phyloP scores from a whole-genome alignment of 2,888 invertebrate genomes.

The Anthrax anthrax region DNA sequence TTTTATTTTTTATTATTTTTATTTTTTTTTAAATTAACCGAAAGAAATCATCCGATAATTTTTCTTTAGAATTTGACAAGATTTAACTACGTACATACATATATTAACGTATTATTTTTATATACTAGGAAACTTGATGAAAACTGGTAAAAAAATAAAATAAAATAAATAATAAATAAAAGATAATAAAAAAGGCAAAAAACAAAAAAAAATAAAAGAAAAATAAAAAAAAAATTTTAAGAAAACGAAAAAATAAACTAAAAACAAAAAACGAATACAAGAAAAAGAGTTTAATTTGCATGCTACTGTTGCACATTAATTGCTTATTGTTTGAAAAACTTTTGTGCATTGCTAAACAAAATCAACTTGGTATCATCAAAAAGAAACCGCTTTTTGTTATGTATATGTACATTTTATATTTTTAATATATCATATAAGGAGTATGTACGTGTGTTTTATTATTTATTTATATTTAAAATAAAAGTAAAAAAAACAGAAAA shows the following conservation, averaged over 20 bases:
- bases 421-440: too few relatives aligned
- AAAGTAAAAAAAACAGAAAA: too few relatives aligned
- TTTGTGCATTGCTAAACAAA: neutral
- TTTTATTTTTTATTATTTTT: too few relatives aligned
- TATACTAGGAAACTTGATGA: neutral
- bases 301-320: neutral
- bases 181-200: neutral
- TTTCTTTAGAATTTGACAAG: neutral
- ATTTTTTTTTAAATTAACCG: neutral
- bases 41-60: neutral
- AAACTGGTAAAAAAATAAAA: neutral
- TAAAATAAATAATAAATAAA: neutral
- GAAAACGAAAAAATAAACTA: too few relatives aligned
- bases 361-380: neutral
- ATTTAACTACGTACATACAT: neutral
- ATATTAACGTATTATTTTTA: too few relatives aligned
- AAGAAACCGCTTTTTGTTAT: neutral
- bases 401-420: neutral
- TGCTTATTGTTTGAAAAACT: neutral
- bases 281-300: neutral
- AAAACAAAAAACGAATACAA: too few relatives aligned
- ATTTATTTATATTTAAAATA: neutral
- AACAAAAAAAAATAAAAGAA: neutral
- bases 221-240: neutral
- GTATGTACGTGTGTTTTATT: neutral